phyloP scores from a whole-genome alignment of 1,140 invertebrate genomes.

The Drosophila subpulchrella region DNA sequence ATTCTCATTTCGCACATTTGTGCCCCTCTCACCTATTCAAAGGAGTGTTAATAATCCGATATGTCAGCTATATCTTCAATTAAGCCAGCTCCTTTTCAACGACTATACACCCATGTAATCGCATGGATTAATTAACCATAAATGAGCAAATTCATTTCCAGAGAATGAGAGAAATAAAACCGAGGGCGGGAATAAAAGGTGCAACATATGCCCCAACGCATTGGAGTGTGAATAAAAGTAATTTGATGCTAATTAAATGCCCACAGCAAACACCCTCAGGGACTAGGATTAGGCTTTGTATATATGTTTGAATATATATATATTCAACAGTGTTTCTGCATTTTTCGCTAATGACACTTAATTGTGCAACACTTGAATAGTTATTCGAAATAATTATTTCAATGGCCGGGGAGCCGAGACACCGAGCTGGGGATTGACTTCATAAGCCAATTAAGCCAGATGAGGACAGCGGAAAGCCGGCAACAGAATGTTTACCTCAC shows the following conservation, averaged over 20 bases:
- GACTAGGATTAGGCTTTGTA: slow-evolving; percentile 11
- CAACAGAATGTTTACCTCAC: slow-evolving; percentile 8
- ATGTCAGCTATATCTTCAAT: slow-evolving; percentile 14
- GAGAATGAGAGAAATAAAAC: slow-evolving; percentile 1
- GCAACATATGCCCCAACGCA: slow-evolving; percentile 42
- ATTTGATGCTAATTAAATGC: slow-evolving; percentile 79
- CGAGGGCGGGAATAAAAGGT: slow-evolving; percentile 19
- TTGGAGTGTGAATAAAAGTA: slow-evolving; percentile 74
- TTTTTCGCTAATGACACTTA: slow-evolving; percentile 72
- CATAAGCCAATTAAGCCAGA: slow-evolving; percentile 65
- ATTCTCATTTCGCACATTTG: neutral
- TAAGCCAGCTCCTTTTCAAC: neutral
- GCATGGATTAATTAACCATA: slow-evolving; percentile 46
- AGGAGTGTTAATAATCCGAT: slow-evolving; percentile 1
- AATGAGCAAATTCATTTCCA: slow-evolving; percentile 19
- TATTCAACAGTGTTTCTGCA: slow-evolving; percentile 21
- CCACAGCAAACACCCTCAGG: slow-evolving; percentile 36
- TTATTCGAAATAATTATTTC: slow-evolving; percentile 74
- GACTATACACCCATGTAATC: slow-evolving; percentile 10
- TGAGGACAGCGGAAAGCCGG: slow-evolving; percentile 25
- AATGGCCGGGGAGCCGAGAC: slow-evolving; percentile 47
- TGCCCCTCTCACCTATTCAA: too few species aligned
- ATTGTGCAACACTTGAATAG: slow-evolving; percentile 61
- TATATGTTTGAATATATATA: slow-evolving; percentile 1
- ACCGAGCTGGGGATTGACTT: slow-evolving; percentile 16